Conservation (phyloP, 2,888 invertebrate genomes). For the Harmothoe impar region DNA sequence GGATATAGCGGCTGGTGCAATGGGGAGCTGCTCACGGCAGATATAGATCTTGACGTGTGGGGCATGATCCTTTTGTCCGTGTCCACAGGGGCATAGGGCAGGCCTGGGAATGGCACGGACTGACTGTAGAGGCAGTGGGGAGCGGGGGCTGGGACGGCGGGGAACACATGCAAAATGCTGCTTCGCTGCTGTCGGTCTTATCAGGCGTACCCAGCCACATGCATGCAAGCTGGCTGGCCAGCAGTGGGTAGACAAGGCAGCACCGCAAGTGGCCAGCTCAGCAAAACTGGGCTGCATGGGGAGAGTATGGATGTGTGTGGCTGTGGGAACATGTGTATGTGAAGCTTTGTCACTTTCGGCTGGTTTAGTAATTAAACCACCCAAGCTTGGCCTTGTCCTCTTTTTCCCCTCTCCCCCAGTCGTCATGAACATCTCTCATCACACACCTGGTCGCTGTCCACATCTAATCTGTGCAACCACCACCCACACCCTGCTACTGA, state of each 20-base stretch:
- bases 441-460: too few species aligned
- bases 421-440: too few species aligned
- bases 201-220: not conserved
- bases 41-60: conserved; percentile 19
- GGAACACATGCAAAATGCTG: conserved; percentile 1
- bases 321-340: too few species aligned
- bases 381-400: too few species aligned
- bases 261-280: too few species aligned
- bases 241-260: not conserved
- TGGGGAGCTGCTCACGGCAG: not conserved
- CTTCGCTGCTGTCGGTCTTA: not conserved
- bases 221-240: not conserved
- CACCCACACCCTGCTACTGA: too few species aligned
- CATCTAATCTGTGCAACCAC: too few species aligned
- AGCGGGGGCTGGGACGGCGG: not conserved
- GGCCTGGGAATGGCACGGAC: not conserved
- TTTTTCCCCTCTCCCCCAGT: too few species aligned
- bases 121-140: not conserved
- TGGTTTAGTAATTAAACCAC: too few species aligned
- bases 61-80: not conserved
- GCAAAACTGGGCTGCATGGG: too few species aligned
- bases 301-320: too few species aligned
- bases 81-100: not conserved
- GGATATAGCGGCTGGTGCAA: not conserved
- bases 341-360: too few species aligned